Conservation (phyloP, 1,140 invertebrate species). For the Rhyacophila brunnea region DNA sequence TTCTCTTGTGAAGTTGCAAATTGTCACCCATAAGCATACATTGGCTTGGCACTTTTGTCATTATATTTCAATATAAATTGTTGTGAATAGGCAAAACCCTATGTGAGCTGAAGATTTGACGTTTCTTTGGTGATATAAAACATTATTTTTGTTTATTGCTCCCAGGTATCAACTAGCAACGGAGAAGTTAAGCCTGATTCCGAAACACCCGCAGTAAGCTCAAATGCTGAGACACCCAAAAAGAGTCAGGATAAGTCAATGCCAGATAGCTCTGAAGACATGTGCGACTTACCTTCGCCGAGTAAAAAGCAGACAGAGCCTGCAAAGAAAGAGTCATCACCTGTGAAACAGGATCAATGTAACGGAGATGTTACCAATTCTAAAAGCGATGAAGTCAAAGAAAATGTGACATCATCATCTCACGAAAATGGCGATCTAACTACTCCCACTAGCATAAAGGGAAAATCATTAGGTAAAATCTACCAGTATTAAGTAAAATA, state of each 20-base stretch:
- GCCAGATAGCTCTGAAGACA: constrained; percentile 60
- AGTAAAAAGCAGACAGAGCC: constrained; percentile 43
- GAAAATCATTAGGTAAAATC: constrained; percentile 27
- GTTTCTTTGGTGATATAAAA: too few relatives aligned
- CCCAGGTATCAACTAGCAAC: constrained; percentile 59
- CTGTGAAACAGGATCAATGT: constrained; percentile 38
- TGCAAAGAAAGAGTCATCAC: constrained; percentile 44
- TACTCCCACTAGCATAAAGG: constrained; percentile 28
- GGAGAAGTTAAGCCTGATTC: constrained; percentile 37
- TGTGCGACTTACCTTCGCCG: constrained; percentile 52
- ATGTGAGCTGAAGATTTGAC: too few relatives aligned
- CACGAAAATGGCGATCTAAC: constrained; percentile 54
- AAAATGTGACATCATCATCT: constrained; percentile 44
- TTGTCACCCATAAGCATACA: too few relatives aligned
- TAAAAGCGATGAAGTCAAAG: constrained; percentile 44
- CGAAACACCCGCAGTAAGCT: background rate
- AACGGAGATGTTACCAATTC: constrained; percentile 54
- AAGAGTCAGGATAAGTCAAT: constrained; percentile 45
- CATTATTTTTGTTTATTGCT: background rate
- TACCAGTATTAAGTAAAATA: too few relatives aligned
- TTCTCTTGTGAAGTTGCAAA: too few relatives aligned
- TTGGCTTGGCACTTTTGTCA: too few relatives aligned
- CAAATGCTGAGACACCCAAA: constrained; percentile 31
- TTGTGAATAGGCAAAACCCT: too few relatives aligned
- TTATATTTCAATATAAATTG: too few relatives aligned